Evolutionary conservation across 2,797 vertebrate genomes (phyloP), one percentile per base, ranked within the genome.

Genomic region (Siniperca undulata): DNA sequence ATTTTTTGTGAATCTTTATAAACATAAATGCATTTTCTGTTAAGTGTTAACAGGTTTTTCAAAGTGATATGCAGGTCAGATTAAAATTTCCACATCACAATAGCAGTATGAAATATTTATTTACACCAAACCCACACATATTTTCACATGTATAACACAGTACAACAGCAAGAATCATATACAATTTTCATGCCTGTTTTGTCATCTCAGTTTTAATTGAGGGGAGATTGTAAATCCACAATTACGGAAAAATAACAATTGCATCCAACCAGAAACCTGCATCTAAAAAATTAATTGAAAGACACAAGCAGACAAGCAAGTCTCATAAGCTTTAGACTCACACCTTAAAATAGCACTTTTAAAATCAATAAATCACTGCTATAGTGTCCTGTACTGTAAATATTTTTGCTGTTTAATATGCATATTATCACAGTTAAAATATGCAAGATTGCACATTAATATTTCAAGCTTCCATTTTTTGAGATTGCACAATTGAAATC

Each of bases 21-120:
- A 1, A 34, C 10, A 38, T 27, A 30, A 27, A 46, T 62, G 3
- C 2, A 60, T 73, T 73, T 78, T 67, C 19, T 81, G 1, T n/a
- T 42, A n/a, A 30, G 4, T 16, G 0, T 30, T 30, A 30, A 30
- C 30, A 30, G 30, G 30, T 46, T 62, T 40, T 62, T 55, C 2
- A 42, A 44, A 65, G 3, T 53, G 4, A 24, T 13, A 48, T 64
- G 1, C 8, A 20, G 4, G n/a, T 71, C 1, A 62, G 10, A 66
- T 71, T 48, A 74, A 74, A 72, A 72, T 81, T 22, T 36, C 22
- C 8, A 85, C 20, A 62, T 77, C 65, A 75, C 9, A 59, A 61
- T 46, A 42, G 38, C 46, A 66, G 61, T 61, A 74, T 72, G 55
- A 83, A 86, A 89, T 70, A 50, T 93, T 93, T 94, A 93, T 95